Evolutionary conservation across 1,140 invertebrate species (phyloP).

Genomic region (Drosophila novamexicana): DNA sequence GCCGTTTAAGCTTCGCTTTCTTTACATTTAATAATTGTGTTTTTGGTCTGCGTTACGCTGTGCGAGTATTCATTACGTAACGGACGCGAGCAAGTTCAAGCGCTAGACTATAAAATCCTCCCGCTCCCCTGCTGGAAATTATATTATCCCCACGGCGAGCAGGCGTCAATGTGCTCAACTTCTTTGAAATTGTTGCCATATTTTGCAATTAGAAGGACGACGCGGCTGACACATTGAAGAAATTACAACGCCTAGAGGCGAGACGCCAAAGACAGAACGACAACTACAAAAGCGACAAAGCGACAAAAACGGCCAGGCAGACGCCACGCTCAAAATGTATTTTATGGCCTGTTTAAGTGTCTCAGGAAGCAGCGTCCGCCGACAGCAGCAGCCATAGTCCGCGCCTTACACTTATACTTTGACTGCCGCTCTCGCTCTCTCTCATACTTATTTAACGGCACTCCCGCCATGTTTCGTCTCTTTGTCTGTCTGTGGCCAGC

Average conservation of each 20-base stretch:
- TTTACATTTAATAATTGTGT: constrained; percentile 1
- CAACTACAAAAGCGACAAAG: constrained; percentile 54
- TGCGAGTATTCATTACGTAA: constrained; percentile 39
- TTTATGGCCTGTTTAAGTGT: constrained; percentile 79
- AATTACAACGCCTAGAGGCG: constrained; percentile 74
- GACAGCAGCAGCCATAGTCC: constrained; percentile 22
- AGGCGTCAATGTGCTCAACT: constrained; percentile 74
- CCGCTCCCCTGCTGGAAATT: constrained; percentile 62
- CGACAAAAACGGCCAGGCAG: constrained; percentile 18
- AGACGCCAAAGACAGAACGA: constrained; percentile 24
- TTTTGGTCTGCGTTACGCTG: constrained; percentile 1
- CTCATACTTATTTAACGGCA: not conserved
- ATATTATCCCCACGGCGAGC: constrained; percentile 71
- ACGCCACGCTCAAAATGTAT: constrained; percentile 67
- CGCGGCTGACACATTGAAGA: constrained; percentile 74
- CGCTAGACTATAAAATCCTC: constrained; percentile 3
- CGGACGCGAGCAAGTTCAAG: constrained; percentile 35
- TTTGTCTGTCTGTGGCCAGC: constrained; percentile 21
- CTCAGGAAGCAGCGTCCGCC: constrained; percentile 34
- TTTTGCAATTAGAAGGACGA: constrained; percentile 73
- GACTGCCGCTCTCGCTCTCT: not conserved
- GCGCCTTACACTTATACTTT: not conserved
- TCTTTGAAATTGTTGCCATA: constrained; percentile 80
- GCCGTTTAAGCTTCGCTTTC: constrained; percentile 30
- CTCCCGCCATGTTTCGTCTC: constrained; percentile 25